Conservation (phyloP, 2,113 vertebrate genomes). For the Pelobates fuscus region DNA sequence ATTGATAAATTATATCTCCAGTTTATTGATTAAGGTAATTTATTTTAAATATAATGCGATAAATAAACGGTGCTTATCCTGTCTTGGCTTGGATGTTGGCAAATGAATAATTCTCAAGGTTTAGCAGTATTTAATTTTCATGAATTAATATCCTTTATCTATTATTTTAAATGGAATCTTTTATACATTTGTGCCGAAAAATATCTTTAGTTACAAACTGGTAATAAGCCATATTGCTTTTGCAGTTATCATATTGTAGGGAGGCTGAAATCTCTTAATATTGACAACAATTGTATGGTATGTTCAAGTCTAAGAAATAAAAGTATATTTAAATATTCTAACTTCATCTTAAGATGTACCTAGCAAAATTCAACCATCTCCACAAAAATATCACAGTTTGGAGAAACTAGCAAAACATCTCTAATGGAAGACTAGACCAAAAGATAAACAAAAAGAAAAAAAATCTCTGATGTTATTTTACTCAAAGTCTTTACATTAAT, state of each 20-base stretch:
- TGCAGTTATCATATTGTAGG: slow-evolving; percentile 16
- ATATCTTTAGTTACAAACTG: slow-evolving; percentile 15
- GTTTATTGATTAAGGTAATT: slow-evolving; percentile 8
- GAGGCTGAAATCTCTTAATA: no score
- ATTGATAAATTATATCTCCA: slow-evolving; percentile 24
- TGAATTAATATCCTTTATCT: slow-evolving; percentile 25
- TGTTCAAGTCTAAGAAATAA: no score
- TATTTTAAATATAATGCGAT: background rate
- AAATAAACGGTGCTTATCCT: background rate
- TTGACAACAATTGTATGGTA: no score
- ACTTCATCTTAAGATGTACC: no score
- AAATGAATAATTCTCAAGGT: background rate
- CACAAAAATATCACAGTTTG: no score
- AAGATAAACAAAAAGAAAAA: no score
- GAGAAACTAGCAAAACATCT: no score
- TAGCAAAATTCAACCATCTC: no score
- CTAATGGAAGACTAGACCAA: no score
- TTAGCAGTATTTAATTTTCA: slow-evolving; percentile 22
- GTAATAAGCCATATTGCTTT: slow-evolving; percentile 1
- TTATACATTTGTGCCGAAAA: slow-evolving; percentile 1
- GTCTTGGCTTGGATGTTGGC: background rate
- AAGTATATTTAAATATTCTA: no score
- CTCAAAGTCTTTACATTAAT: no score
- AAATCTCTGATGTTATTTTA: no score
- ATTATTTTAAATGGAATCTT: slow-evolving; percentile 14